Percentiles rank a stretch among this genome's conserved stretches.
phyloP scores from a whole-genome alignment of 2,888 invertebrate species.

The Panorpa germanica region DNA sequence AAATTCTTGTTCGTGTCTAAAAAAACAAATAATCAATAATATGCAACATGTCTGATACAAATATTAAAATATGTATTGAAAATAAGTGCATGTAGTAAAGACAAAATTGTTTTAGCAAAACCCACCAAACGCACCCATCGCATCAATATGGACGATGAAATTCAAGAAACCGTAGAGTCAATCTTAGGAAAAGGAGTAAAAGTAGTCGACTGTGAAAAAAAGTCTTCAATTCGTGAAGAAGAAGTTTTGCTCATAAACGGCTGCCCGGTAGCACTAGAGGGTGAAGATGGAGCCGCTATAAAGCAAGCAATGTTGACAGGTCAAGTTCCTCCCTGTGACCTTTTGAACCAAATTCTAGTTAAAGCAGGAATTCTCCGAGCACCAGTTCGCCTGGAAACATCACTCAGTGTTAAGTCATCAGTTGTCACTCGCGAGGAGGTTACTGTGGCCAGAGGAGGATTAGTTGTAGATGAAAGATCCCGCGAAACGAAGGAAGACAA shows the following conservation, averaged over 20 bases:
- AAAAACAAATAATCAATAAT: no score
- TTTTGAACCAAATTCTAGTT: conserved; percentile 46
- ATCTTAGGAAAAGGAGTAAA: conserved; percentile 50
- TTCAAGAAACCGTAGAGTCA: conserved; percentile 54
- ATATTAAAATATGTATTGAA: no score
- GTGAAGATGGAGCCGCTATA: conserved; percentile 46
- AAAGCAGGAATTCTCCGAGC: conserved; percentile 43
- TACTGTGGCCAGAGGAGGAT: conserved; percentile 43
- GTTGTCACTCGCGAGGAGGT: conserved; percentile 52
- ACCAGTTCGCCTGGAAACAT: conserved; percentile 50
- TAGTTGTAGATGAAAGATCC: conserved; percentile 46
- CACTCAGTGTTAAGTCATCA: conserved; percentile 48
- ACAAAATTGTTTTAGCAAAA: no score
- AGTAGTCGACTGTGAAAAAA: conserved; percentile 54
- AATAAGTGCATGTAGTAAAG: no score
- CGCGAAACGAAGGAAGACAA: conserved; percentile 53
- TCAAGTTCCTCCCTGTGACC: conserved; percentile 49
- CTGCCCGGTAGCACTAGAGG: conserved; percentile 43
- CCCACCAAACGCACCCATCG: no score
- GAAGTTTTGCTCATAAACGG: conserved; percentile 53
- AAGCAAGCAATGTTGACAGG: conserved; percentile 46
- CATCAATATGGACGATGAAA: conserved; percentile 53
- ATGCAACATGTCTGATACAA: no score
- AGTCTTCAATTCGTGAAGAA: conserved; percentile 49
- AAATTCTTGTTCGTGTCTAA: no score